Base-by-base conservation (phyloP, 2,888 invertebrate genomes). In the Agriotes lineatus region DNA sequence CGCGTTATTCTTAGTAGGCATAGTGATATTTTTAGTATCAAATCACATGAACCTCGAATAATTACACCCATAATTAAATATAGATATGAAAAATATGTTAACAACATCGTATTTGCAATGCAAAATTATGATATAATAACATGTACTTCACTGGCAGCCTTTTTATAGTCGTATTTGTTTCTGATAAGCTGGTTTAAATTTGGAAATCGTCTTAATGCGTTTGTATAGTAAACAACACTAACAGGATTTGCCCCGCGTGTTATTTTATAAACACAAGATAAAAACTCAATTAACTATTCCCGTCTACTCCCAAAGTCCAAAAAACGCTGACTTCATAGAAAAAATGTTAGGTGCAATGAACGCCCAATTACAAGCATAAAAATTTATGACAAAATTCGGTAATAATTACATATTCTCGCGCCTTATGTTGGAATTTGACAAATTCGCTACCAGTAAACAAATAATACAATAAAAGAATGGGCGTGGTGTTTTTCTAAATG, bases 41-140 rank as follows among this genome's bases (percentile, higher is more conserved):
- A 37, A 60, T 18, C 22, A 50, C 45, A 42, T 66, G 58, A 70
- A 61, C 66, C 59, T 39, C 37, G 58, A 70, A 62, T 70, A 57
- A 70, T 70, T 70, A 70, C 59, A 57, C 30, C 58, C 59, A 44
- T 62, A 62, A 67, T 66, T 70, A 67, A 62, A 69, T 42, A 58
- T 39, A 45, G 42, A 65, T 59, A 57, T 20, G 16, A 22, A 48
- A 66, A 66, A 60, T 63, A 57, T 33, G 45, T 56, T 54, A 60
- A 52, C 44, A 42, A 52, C 52, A 52, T 52, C 42, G 39, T 48
- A 57, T 62, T 62, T 45, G 62, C 48, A 57, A 57, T 57, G 50
- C 62, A 62, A 56, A 57, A 35, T 56, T 67, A 56, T 67, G 42
- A 50, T 52, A 42, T 52, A 52, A 52, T 33, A 22, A 33, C 52